These are phyloP conservation scores for Nothocercus julius DNA, from an alignment of 2,113 vertebrate species.

Conservation along the genomic window DNA sequence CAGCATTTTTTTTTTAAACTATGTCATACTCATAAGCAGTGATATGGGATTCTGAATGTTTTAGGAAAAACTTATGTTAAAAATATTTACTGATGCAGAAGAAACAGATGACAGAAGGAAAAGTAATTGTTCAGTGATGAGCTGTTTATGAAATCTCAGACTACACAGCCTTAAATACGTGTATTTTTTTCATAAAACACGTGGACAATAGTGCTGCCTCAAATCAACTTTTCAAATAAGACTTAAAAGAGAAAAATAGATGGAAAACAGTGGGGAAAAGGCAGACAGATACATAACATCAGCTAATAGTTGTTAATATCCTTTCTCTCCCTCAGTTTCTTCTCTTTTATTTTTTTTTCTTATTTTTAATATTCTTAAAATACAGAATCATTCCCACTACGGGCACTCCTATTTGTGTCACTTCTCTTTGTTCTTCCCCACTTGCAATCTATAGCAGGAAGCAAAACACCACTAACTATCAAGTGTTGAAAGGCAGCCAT, in stretches of 20 bases:
- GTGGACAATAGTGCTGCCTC: background rate
- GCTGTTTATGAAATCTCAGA: background rate
- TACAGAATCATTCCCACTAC: background rate
- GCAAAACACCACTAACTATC: background rate
- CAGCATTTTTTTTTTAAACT: background rate
- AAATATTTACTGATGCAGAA: conserved; percentile 19
- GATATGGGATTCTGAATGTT: background rate
- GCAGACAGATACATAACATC: background rate
- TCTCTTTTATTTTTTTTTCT: background rate
- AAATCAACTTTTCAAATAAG: conserved; percentile 53
- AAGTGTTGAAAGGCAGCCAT: background rate
- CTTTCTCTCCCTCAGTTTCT: background rate
- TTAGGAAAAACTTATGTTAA: background rate
- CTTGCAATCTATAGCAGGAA: background rate
- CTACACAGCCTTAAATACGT: background rate
- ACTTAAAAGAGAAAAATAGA: background rate
- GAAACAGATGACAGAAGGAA: background rate
- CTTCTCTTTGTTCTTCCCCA: conserved; percentile 6
- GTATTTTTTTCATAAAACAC: background rate
- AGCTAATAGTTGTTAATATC: background rate
- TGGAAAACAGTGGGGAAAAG: background rate
- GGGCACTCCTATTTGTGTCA: background rate
- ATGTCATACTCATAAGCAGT: background rate
- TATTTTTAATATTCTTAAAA: conserved; percentile 19
- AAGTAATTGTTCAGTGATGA: background rate